phyloP scores from a whole-genome alignment of 2,888 invertebrate species.

The Prenolepis imparis region DNA sequence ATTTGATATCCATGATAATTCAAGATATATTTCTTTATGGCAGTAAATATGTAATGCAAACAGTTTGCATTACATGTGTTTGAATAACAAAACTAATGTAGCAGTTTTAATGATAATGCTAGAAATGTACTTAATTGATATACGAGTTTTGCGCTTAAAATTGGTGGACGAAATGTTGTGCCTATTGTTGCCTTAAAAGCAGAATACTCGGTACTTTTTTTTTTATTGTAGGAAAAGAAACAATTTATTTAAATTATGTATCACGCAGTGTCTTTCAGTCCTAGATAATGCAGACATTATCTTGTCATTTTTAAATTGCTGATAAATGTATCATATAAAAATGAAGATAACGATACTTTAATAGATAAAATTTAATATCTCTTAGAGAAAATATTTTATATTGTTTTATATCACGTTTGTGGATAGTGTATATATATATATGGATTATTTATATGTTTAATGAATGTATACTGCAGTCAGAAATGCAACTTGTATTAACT shows the following conservation, averaged over 20 bases:
- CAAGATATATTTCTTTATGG: conserved; percentile 69
- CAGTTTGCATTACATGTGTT: conserved; percentile 59
- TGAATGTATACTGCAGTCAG: conserved; percentile 64
- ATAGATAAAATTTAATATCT: conserved; percentile 68
- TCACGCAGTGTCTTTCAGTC: neutral
- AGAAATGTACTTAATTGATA: conserved; percentile 14
- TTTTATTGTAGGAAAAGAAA: neutral
- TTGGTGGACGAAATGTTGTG: conserved; percentile 6
- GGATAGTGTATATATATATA: no score
- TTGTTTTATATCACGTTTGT: conserved; percentile 67
- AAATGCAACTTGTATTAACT: conserved; percentile 77
- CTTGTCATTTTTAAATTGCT: conserved; percentile 2
- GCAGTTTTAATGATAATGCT: conserved; percentile 22
- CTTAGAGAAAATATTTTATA: conserved; percentile 78
- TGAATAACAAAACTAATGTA: conserved; percentile 72
- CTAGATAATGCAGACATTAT: conserved; percentile 15
- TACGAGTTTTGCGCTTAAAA: conserved; percentile 17
- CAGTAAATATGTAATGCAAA: conserved; percentile 71
- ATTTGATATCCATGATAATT: neutral
- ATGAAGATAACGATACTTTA: conserved; percentile 68
- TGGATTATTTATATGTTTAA: conserved; percentile 70
- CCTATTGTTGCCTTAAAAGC: conserved; percentile 6
- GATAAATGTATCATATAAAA: conserved; percentile 49
- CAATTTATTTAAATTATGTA: conserved; percentile 20
- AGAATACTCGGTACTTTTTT: conserved; percentile 11